Conservation (phyloP, 2,113 vertebrate species). For the Neotoma lepida region DNA sequence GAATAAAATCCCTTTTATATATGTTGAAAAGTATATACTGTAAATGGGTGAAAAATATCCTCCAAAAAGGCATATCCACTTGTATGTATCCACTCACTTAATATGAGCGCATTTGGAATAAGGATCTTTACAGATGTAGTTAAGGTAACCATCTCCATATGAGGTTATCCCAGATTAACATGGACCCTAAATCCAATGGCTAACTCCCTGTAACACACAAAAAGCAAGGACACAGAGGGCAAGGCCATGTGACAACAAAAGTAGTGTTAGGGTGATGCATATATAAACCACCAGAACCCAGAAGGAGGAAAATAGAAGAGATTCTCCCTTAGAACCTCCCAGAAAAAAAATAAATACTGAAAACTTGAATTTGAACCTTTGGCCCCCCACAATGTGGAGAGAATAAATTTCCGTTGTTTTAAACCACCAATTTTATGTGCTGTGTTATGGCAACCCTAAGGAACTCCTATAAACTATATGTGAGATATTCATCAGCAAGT, state of each 20-base stretch:
- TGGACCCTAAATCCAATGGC: not conserved
- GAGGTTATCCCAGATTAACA: not conserved
- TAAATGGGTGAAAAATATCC: not conserved
- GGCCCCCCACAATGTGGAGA: not conserved
- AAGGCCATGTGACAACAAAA: not conserved
- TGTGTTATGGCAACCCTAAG: not conserved
- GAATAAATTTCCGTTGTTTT: slow-evolving; percentile 36
- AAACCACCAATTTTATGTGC: not conserved
- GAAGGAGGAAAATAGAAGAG: not conserved
- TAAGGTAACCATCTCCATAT: slow-evolving; percentile 8
- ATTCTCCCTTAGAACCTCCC: not conserved
- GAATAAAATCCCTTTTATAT: not conserved
- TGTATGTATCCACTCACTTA: not conserved
- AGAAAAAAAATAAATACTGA: not conserved
- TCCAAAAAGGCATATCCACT: not conserved
- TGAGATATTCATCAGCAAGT: not conserved
- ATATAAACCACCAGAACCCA: not conserved
- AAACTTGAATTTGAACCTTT: slow-evolving; percentile 1
- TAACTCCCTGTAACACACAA: not conserved
- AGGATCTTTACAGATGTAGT: not conserved
- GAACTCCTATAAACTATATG: not conserved
- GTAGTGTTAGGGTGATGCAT: not conserved
- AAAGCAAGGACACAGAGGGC: not conserved
- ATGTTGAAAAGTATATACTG: not conserved
- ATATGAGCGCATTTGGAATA: slow-evolving; percentile 28